Evolutionary conservation across 1,140 invertebrate genomes (phyloP), one percentile per base, ranked within the genome.

Genomic region (Stratiolaelaps scimitus): DNA sequence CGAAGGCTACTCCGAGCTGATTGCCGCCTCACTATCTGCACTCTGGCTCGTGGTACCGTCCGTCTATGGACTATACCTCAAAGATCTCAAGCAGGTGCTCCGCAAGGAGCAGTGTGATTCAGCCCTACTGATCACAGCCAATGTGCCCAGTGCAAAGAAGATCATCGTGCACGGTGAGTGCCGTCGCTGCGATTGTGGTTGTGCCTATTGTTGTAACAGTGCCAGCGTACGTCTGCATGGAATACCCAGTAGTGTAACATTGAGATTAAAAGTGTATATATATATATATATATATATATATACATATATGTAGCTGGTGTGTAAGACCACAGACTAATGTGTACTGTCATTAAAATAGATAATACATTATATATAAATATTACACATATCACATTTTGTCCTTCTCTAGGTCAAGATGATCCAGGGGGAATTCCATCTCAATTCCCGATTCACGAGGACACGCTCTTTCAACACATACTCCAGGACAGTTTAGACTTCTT

Each of bases 31-130:
- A 0, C 77, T 98, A 1, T 92, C 92, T 0, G 83, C 98, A 65
- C 76, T 98, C 0, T 98, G 94, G 92, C 92, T 95, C 86, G 91
- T 96, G 46, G 91, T 96, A 0, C 82, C 83, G 69, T 92, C 89
- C 74, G 93, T 99, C 0, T 92, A 98, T 74, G 95, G 94, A 44
- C 93, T 99, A 67, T 95, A 96, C 84, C 97, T 99, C 72, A 99
- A 99, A 78, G 96, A 98, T 78, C 78, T 99, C 15, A 99, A 99
- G 73, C 94, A 98, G 79, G 97, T 96, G 67, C 77, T 99, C 67
- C 82, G 95, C 67, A 98, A 98, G 75, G 95, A 98, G 75, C 96
- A 99, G 74, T 98, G 94, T 75, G 95, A 99, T 78, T 79, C 93
- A 0, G 93, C 92, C 0, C 88, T 99, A 69, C 78, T 99, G 60